Evolutionary conservation across 2,888 invertebrate species (phyloP).

Genomic region (Heliconius ismenius): DNA sequence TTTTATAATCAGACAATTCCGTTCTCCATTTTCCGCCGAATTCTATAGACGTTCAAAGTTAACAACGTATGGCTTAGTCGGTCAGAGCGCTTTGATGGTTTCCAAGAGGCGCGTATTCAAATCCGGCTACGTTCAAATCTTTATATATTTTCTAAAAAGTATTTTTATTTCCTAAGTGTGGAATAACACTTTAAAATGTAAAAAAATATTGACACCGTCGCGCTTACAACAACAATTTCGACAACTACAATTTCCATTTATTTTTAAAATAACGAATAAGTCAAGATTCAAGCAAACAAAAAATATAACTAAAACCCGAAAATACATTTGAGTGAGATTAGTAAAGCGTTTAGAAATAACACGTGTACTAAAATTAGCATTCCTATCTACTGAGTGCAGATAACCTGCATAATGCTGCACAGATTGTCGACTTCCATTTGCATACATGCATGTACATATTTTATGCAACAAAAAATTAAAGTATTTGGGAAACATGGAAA

Average conservation of each 20-base stretch:
- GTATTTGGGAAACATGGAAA: neutral
- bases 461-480: neutral
- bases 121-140: too few species aligned
- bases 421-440: slow-evolving; percentile 23
- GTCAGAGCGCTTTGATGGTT: too few species aligned
- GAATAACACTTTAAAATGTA: too few species aligned
- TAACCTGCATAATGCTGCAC: slow-evolving; percentile 40
- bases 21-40: too few species aligned
- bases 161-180: too few species aligned
- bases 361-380: slow-evolving; percentile 41
- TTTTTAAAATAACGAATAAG: neutral
- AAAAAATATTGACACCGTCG: too few species aligned
- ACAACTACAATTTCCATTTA: too few species aligned
- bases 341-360: slow-evolving; percentile 38
- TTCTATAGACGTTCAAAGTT: too few species aligned
- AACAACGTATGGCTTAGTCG: too few species aligned
- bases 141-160: too few species aligned
- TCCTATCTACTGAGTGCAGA: slow-evolving; percentile 41
- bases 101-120: too few species aligned
- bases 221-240: too few species aligned
- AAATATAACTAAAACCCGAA: neutral
- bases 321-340: slow-evolving; percentile 14
- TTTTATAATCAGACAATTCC: neutral
- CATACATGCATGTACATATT: slow-evolving; percentile 7
- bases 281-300: neutral